Percentiles rank a stretch among this genome's conserved stretches.
These are phyloP conservation scores for Delichon dasypus DNA, from an alignment of 2,797 vertebrate genomes.

Conservation along the genomic window DNA sequence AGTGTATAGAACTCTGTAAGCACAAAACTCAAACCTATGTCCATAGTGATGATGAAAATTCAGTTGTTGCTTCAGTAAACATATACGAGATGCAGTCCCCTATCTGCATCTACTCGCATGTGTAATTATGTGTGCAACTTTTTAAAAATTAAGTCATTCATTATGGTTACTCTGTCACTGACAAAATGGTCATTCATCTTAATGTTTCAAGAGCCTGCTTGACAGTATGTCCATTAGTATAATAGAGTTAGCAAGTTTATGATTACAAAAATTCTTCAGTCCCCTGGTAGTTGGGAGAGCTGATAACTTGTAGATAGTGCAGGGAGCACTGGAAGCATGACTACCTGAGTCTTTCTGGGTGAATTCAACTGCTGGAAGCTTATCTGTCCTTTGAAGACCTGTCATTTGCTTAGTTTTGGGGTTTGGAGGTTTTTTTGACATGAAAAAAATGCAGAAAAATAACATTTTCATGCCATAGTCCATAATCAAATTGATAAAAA, in stretches of 20 bases:
- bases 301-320: neutral
- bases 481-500: neutral
- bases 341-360: neutral
- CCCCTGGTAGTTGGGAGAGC: neutral
- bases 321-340: fast-evolving
- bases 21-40: neutral
- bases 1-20: neutral
- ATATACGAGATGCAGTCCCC: neutral
- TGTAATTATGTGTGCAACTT: neutral
- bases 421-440: fast-evolving
- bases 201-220: neutral
- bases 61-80: neutral
- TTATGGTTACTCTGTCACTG: neutral
- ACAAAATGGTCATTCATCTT: neutral
- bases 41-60: neutral
- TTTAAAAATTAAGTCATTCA: neutral
- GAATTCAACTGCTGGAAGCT: neutral
- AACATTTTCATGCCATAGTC: neutral
- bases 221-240: neutral
- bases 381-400: neutral
- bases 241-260: neutral
- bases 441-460: neutral
- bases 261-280: neutral
- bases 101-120: neutral
- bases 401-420: neutral